Conservation (phyloP, 2,888 invertebrate species). For the Caenorhabditis sp. region DNA sequence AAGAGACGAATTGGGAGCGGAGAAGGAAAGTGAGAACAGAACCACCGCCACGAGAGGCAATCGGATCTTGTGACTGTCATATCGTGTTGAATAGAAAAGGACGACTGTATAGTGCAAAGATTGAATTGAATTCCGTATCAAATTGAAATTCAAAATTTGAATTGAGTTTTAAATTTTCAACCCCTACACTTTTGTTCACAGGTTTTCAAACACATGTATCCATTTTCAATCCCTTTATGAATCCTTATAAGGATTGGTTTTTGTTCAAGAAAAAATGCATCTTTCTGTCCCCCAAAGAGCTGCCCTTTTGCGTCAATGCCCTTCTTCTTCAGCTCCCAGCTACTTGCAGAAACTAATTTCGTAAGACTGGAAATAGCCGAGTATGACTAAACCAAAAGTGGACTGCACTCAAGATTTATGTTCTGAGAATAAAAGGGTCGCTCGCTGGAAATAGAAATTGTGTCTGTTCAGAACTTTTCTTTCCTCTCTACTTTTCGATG, state of each 20-base stretch:
- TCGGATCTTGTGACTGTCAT: slow-evolving; percentile 37
- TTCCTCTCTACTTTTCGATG: neutral
- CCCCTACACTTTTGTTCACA: too few species aligned
- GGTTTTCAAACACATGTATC: too few species aligned
- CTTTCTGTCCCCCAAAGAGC: slow-evolving; percentile 8
- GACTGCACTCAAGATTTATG: neutral
- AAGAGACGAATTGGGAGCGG: neutral
- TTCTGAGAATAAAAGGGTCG: slow-evolving; percentile 8
- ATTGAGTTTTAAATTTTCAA: too few species aligned
- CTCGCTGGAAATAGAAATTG: neutral
- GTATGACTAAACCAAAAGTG: neutral
- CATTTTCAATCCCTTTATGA: neutral
- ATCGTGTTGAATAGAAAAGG: neutral
- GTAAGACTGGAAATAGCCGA: slow-evolving; percentile 8
- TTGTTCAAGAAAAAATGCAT: slow-evolving; percentile 25
- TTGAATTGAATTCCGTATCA: neutral
- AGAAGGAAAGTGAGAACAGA: slow-evolving; percentile 6
- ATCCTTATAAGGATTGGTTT: slow-evolving; percentile 15
- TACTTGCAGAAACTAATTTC: slow-evolving; percentile 29
- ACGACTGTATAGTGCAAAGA: slow-evolving; percentile 13
- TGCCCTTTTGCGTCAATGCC: slow-evolving; percentile 51
- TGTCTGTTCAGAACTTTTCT: too few species aligned
- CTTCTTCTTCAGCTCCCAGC: neutral
- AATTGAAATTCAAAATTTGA: too few species aligned
- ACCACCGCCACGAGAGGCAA: slow-evolving; percentile 10